phyloP scores from a whole-genome alignment of 2,888 invertebrate genomes.

The Phlogophora meticulosa region DNA sequence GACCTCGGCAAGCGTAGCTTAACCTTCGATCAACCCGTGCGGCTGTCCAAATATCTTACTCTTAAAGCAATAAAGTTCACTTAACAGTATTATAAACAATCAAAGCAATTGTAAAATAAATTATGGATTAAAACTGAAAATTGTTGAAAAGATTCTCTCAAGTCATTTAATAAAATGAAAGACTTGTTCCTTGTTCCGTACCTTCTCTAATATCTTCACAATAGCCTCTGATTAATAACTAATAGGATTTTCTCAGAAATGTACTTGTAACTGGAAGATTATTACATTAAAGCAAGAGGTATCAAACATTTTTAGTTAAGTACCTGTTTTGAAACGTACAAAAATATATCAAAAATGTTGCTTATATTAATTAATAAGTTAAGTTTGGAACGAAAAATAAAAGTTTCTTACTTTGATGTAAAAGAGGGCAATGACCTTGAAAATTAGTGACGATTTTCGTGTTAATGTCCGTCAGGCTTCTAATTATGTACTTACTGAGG shows the following conservation, averaged over 20 bases:
- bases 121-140: slow-evolving; percentile 19
- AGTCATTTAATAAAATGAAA: slow-evolving; percentile 37
- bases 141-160: slow-evolving; percentile 29
- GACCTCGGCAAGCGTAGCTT: too few relatives aligned
- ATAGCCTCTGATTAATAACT: slow-evolving; percentile 54
- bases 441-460: background rate
- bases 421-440: slow-evolving; percentile 14
- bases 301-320: background rate
- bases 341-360: too few relatives aligned
- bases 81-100: slow-evolving; percentile 22
- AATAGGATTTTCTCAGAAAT: slow-evolving; percentile 45
- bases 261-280: slow-evolving; percentile 19
- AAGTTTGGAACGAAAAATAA: too few relatives aligned
- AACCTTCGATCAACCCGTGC: too few relatives aligned
- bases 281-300: slow-evolving; percentile 11
- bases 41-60: background rate
- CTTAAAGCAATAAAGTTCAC: slow-evolving; percentile 15
- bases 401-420: too few relatives aligned
- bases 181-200: slow-evolving; percentile 42
- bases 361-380: too few relatives aligned
- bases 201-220: slow-evolving; percentile 39
- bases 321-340: too few relatives aligned
- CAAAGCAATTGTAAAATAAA: slow-evolving; percentile 24
- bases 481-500: slow-evolving; percentile 1
- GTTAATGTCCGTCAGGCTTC: background rate